Conservation (phyloP, 2,888 invertebrate species). For the Andrena hattorfiana region DNA sequence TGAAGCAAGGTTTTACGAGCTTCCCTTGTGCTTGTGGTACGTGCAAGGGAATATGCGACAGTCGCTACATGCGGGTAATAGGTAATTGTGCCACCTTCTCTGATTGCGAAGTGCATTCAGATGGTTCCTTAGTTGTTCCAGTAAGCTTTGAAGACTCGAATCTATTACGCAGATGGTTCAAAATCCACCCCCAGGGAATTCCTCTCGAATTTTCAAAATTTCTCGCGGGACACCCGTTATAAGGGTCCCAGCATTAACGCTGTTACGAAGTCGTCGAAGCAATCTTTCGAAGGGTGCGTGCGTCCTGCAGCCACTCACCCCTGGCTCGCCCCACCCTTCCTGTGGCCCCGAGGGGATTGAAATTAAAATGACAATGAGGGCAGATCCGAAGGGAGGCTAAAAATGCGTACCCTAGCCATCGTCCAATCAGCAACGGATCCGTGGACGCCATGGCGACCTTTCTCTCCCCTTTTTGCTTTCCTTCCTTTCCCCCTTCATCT, state of each 20-base stretch:
- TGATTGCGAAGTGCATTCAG: too few relatives aligned
- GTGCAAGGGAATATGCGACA: too few relatives aligned
- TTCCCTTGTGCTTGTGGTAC: too few relatives aligned
- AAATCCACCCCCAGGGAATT: background rate
- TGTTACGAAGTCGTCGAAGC: slow-evolving; percentile 75
- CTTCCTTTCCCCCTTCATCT: slow-evolving; percentile 19
- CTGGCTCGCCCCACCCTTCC: slow-evolving; percentile 69
- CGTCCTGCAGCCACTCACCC: slow-evolving; percentile 56
- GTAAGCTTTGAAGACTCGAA: background rate
- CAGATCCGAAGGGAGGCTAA: slow-evolving; percentile 83
- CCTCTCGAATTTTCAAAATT: slow-evolving; percentile 1
- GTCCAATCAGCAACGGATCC: slow-evolving; percentile 81
- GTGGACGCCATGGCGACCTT: slow-evolving; percentile 80
- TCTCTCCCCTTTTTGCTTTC: slow-evolving; percentile 44
- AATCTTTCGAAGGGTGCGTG: slow-evolving; percentile 78
- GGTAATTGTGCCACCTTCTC: too few relatives aligned
- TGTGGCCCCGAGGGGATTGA: slow-evolving; percentile 78
- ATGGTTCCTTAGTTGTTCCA: too few relatives aligned
- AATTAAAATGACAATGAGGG: slow-evolving; percentile 85
- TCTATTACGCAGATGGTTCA: background rate
- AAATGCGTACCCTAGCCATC: slow-evolving; percentile 80
- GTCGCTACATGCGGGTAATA: too few relatives aligned
- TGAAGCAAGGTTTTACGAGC: background rate
- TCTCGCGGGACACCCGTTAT: slow-evolving; percentile 63
- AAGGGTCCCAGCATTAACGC: slow-evolving; percentile 58